These are phyloP conservation scores for Brachyrhaphis roseni DNA, from an alignment of 2,797 vertebrate genomes.

Conservation along the genomic window DNA sequence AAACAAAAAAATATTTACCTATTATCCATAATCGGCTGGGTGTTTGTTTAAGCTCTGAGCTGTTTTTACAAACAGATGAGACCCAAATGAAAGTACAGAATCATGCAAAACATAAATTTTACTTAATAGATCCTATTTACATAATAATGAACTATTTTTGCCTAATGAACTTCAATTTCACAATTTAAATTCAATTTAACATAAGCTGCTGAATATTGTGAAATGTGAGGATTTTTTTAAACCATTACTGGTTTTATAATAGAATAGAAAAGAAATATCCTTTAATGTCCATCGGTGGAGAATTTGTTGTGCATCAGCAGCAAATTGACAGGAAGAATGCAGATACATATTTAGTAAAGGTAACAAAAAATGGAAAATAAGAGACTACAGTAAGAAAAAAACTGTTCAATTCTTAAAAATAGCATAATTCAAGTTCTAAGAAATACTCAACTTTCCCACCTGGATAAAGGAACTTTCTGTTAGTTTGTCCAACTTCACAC, in stretches of 20 bases:
- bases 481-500: background rate
- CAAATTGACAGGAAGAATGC: background rate
- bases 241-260: background rate
- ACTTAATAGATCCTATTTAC: background rate
- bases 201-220: background rate
- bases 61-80: no score
- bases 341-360: background rate
- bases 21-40: no score
- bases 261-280: background rate
- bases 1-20: no score
- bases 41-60: no score
- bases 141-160: background rate
- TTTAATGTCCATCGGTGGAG: background rate
- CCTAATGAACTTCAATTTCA: background rate
- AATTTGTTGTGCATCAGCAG: background rate
- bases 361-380: background rate
- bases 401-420: background rate
- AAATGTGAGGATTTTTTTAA: background rate
- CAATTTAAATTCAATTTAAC: background rate
- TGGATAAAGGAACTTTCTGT: background rate
- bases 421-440: background rate
- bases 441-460: background rate
- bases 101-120: no score
- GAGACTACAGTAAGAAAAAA: background rate
- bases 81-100: no score